These are phyloP conservation scores for Siniperca knerii DNA, from an alignment of 2,113 vertebrate genomes.

Conservation along the genomic window DNA sequence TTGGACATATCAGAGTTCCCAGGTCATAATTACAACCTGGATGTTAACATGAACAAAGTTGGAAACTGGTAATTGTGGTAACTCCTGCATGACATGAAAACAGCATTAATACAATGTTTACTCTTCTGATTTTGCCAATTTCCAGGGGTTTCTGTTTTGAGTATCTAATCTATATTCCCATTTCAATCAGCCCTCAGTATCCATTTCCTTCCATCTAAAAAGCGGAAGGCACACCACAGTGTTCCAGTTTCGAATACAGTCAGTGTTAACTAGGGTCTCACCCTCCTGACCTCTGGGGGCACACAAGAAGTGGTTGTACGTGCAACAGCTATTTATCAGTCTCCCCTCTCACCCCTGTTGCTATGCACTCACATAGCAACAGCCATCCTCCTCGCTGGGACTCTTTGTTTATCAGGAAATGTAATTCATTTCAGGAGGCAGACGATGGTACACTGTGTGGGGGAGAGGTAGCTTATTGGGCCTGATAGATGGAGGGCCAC, in stretches of 20 bases:
- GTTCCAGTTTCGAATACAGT: slow-evolving; percentile 27
- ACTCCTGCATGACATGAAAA: not conserved
- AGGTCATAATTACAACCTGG: not conserved
- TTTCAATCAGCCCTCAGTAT: slow-evolving; percentile 12
- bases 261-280: slow-evolving; percentile 41
- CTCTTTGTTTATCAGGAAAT: slow-evolving; percentile 54
- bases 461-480: slow-evolving; percentile 13
- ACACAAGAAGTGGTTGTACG: slow-evolving; percentile 20
- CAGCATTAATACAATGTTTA: too few relatives aligned
- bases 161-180: slow-evolving; percentile 19
- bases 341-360: slow-evolving; percentile 40
- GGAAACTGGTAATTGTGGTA: not conserved
- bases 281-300: slow-evolving; percentile 39
- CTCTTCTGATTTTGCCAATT: not conserved
- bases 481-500: slow-evolving; percentile 43
- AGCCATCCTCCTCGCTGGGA: not conserved
- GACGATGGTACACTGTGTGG: slow-evolving; percentile 9
- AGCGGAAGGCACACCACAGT: not conserved
- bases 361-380: slow-evolving; percentile 16
- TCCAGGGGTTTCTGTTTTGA: slow-evolving; percentile 1
- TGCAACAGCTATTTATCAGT: slow-evolving; percentile 56
- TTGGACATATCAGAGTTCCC: not conserved
- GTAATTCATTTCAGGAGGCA: slow-evolving; percentile 51
- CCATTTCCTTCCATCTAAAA: slow-evolving; percentile 15
- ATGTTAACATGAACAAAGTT: not conserved